phyloP scores from a whole-genome alignment of 2,888 invertebrate species.

The Erynnis tages region DNA sequence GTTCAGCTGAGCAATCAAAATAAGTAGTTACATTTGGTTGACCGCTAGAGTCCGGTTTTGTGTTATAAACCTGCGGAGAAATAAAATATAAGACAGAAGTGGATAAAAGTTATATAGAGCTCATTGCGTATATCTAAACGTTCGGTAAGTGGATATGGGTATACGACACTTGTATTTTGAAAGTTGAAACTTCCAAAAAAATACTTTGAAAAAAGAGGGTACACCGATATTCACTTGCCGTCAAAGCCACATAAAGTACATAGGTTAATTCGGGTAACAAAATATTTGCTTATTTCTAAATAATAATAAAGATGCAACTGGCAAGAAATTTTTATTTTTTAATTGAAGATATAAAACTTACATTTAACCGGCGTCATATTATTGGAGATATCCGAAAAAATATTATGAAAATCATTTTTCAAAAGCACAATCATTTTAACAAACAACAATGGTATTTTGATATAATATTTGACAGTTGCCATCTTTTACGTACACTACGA shows the following conservation, averaged over 20 bases:
- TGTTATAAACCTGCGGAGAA: constrained; percentile 82
- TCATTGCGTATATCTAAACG: constrained; percentile 55
- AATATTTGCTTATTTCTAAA: constrained; percentile 32
- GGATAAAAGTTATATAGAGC: constrained; percentile 56
- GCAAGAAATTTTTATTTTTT: background rate
- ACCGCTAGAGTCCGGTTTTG: constrained; percentile 81
- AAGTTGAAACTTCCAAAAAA: too few species aligned
- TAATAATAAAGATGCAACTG: constrained; percentile 15
- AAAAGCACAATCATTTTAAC: background rate
- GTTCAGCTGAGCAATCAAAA: constrained; percentile 73
- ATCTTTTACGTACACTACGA: constrained; percentile 28
- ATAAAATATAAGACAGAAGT: constrained; percentile 77
- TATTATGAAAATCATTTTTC: too few species aligned
- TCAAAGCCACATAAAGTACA: constrained; percentile 64
- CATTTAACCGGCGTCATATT: too few species aligned
- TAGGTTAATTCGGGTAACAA: constrained; percentile 42
- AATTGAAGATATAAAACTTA: too few species aligned
- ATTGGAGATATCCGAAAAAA: too few species aligned
- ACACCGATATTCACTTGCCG: constrained; percentile 51
- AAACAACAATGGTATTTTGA: background rate
- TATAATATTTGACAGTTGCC: constrained; percentile 7
- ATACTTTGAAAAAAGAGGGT: background rate
- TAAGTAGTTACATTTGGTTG: constrained; percentile 81
- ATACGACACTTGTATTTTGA: background rate
- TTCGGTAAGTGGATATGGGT: constrained; percentile 53